Evolutionary conservation across 2,113 vertebrate genomes (phyloP).

Genomic region (Ramphastos sulfuratus): DNA sequence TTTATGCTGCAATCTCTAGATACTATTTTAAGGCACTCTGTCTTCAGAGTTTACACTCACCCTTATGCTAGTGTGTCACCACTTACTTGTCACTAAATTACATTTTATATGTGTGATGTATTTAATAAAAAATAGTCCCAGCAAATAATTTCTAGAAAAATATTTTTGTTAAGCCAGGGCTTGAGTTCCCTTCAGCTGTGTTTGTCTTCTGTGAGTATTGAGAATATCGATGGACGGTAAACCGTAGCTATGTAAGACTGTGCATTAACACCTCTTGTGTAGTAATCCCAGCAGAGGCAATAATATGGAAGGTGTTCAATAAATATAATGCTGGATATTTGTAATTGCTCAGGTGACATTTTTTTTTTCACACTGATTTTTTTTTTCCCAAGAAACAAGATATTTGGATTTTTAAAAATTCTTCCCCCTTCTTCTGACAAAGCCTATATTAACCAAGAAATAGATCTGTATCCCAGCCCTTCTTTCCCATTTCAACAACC

Average conservation of each 20-base stretch:
- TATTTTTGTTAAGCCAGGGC: background rate
- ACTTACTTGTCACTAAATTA: background rate
- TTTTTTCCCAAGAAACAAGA: background rate
- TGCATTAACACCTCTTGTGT: background rate
- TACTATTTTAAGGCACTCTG: background rate
- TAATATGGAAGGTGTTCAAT: background rate
- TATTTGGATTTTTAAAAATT: background rate
- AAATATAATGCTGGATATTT: background rate
- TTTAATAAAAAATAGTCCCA: background rate
- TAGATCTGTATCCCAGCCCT: background rate
- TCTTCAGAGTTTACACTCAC: background rate
- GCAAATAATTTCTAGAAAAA: background rate
- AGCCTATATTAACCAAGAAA: background rate
- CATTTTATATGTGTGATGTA: background rate
- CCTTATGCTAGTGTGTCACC: background rate
- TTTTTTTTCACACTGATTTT: background rate
- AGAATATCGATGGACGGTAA: background rate
- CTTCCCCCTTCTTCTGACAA: background rate
- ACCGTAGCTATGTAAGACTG: fast-evolving
- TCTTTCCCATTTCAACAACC: background rate
- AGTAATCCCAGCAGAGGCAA: background rate
- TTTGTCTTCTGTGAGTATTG: background rate
- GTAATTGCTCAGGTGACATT: background rate
- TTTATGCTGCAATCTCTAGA: background rate
- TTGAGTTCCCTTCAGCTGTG: background rate